Conservation (phyloP, 2,888 invertebrate genomes). For the Exephanes ischioxanthus region DNA sequence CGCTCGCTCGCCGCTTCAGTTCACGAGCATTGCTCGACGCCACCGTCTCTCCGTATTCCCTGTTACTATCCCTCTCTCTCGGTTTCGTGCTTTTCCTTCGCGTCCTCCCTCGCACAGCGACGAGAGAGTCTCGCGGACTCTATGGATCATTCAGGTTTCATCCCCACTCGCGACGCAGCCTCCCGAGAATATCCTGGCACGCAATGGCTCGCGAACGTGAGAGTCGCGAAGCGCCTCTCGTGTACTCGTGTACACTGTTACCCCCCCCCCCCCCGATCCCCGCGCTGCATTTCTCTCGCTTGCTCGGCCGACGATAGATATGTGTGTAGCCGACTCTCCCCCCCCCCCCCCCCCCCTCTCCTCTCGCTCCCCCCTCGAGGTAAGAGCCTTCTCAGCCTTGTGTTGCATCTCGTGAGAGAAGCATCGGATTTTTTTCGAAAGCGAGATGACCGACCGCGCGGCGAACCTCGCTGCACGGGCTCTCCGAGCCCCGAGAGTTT, state of each 20-base stretch:
- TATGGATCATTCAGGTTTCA: constrained; percentile 83
- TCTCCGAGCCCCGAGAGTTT: constrained; percentile 62
- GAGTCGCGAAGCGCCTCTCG: constrained; percentile 55
- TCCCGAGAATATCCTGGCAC: constrained; percentile 36
- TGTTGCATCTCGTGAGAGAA: constrained; percentile 11
- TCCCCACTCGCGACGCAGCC: constrained; percentile 72
- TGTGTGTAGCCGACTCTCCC: not conserved
- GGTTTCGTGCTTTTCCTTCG: constrained; percentile 73
- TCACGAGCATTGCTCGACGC: constrained; percentile 54
- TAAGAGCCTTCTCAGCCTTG: constrained; percentile 23
- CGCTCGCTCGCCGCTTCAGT: constrained; percentile 72
- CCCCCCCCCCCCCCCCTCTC: too few species aligned
- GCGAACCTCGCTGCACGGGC: constrained; percentile 58
- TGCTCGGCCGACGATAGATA: not conserved
- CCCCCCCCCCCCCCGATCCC: not conserved
- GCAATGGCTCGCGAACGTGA: constrained; percentile 41
- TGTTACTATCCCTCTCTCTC: constrained; percentile 74
- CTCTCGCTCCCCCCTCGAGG: not conserved
- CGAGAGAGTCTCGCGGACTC: constrained; percentile 54
- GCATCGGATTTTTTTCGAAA: constrained; percentile 38
- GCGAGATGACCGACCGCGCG: constrained; percentile 55
- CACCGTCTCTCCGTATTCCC: constrained; percentile 82
- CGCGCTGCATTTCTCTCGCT: constrained; percentile 19
- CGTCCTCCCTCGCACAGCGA: constrained; percentile 25
- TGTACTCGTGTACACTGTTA: constrained; percentile 6